phyloP scores from a whole-genome alignment of 2,113 vertebrate species.

The Micromys minutus region DNA sequence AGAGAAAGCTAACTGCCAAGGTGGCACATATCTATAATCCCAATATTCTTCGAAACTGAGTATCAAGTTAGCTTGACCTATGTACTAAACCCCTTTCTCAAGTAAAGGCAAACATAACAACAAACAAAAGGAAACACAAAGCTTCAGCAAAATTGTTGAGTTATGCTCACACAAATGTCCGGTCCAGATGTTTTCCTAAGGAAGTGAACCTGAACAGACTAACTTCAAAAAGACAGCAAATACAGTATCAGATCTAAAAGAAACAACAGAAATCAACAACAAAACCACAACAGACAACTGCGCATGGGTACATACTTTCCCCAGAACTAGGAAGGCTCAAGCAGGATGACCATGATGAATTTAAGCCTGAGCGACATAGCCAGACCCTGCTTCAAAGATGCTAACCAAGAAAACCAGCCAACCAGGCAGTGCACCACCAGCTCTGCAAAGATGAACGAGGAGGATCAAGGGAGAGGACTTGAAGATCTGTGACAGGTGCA shows the following conservation, averaged over 20 bases:
- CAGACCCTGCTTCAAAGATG: background rate
- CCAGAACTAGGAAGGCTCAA: background rate
- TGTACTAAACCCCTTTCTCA: background rate
- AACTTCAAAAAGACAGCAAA: background rate
- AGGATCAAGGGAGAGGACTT: conserved; percentile 3
- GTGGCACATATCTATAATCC: background rate
- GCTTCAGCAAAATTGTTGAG: background rate
- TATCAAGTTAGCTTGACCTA: background rate
- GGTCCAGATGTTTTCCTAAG: background rate
- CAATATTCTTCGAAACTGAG: background rate
- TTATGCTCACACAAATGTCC: background rate
- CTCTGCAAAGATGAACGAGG: background rate
- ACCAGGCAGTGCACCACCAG: background rate
- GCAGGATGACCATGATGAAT: background rate
- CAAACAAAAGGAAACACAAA: background rate
- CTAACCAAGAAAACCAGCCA: background rate
- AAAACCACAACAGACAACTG: background rate
- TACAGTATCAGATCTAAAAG: background rate
- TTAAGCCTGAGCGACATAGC: background rate
- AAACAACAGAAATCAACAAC: background rate
- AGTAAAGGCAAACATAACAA: background rate
- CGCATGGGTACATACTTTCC: no score
- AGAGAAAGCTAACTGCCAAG: background rate
- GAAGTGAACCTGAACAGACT: background rate
- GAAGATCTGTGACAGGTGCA: background rate